Evolutionary conservation across 2,888 invertebrate genomes (phyloP), one percentile per base, ranked within the genome.

Genomic region (Andrena bicolor): DNA sequence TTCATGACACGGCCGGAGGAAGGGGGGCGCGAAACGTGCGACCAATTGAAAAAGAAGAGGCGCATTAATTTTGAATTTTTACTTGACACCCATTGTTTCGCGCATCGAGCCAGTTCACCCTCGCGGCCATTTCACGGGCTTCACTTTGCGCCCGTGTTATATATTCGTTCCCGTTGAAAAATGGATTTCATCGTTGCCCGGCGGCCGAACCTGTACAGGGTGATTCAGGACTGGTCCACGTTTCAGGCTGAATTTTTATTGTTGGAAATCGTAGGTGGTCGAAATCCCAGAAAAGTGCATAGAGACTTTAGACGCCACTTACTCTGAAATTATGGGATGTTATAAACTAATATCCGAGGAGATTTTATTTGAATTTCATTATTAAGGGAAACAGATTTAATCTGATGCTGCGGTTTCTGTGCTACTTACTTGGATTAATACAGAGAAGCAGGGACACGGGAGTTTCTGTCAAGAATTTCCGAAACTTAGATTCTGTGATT

Each of bases 161-260:
- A 51, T 74, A 51, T 76, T 63, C 82, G 77, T 28, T 53, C 53
- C 65, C 66, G 76, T 63, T 84, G 87, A 86, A 81, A 86, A 86
- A 88, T 85, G 81, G 74, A 88, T 86, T 88, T 85, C 61, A 80
- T 81, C 78, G 69, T 68, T 61, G 80, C 70, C 69, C 73, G 76
- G 30, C 70, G 13, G 41, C 48, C 35, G n/a, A 2, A 26, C 66
- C 53, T 48, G 48, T 23, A 8, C 63, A 48, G 58, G 56, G 30
- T 61, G 63, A 56, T 49, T 35, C 56, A 49, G 32, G 7, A 56
- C 63, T 23, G 26, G 70, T 16, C 70, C 28, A 20, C 53, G 26
- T 32, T 61, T n/a, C 28, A 13, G n/a, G 5, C 16, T 58, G 26
- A 49, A 30, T 61, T 49, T 56, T 60, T 16, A 56, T 56, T 20